Conservation (phyloP, 2,797 vertebrate genomes). For the Tinamus major region DNA sequence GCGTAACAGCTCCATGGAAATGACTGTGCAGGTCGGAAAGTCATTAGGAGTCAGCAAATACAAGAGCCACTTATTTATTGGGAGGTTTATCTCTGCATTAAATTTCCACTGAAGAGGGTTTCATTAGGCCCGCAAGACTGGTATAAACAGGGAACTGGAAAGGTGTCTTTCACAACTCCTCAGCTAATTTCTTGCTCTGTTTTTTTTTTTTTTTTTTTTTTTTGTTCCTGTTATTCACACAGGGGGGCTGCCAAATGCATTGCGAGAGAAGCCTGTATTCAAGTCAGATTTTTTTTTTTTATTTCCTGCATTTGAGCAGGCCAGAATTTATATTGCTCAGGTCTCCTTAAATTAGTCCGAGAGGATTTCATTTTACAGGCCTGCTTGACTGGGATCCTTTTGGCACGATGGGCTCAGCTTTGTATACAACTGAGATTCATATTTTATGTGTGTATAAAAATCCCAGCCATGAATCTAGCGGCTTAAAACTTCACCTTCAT, state of each 20-base stretch:
- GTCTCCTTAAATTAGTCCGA: conserved; percentile 82
- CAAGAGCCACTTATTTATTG: conserved; percentile 36
- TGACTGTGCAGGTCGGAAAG: conserved; percentile 1
- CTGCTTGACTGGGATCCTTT: conserved; percentile 83
- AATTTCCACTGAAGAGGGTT: conserved; percentile 60
- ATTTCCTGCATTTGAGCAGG: conserved; percentile 75
- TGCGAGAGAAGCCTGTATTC: conserved; percentile 47
- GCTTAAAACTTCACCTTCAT: conserved; percentile 78
- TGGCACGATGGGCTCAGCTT: conserved; percentile 80
- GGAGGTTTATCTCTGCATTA: conserved; percentile 67
- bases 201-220: background rate
- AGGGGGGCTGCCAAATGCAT: background rate
- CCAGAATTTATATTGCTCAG: conserved; percentile 79
- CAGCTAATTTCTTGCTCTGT: conserved; percentile 44
- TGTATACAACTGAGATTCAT: conserved; percentile 83
- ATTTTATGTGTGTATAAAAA: conserved; percentile 82
- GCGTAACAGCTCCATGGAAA: conserved; percentile 32
- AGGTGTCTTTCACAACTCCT: background rate
- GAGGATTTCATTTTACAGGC: conserved; percentile 83
- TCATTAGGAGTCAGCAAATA: conserved; percentile 45
- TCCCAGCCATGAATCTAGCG: conserved; percentile 78
- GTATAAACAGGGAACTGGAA: conserved; percentile 2
- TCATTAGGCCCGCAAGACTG: conserved; percentile 56
- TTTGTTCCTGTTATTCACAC: background rate
- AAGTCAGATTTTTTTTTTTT: conserved; percentile 62